Evolutionary conservation across 2,888 invertebrate genomes (phyloP).

Genomic region (Sclerodermus sp.): DNA sequence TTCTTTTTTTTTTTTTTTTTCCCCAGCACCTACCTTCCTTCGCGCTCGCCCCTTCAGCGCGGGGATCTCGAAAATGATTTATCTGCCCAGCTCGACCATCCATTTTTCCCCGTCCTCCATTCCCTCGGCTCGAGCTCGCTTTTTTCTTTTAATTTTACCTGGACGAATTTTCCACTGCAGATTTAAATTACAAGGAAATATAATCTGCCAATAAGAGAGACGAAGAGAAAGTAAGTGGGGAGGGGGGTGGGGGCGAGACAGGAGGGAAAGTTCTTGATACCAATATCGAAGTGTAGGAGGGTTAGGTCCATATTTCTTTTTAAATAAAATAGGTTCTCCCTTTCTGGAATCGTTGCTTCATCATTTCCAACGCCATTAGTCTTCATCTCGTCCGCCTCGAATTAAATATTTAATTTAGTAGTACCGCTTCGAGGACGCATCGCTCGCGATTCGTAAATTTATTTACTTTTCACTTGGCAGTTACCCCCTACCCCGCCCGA

Average conservation of each 20-base stretch:
- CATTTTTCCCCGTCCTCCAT: slow-evolving; percentile 4
- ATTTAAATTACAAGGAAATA: neutral
- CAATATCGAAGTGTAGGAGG: no score
- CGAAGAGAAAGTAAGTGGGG: no score
- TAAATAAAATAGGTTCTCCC: no score
- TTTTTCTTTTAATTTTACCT: neutral
- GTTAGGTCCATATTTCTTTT: no score
- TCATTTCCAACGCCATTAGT: no score
- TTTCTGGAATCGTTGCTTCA: no score
- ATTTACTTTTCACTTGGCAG: slow-evolving; percentile 18
- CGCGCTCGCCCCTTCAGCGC: neutral
- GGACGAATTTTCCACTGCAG: neutral
- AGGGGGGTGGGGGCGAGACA: no score
- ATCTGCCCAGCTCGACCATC: slow-evolving; percentile 14
- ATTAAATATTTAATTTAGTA: slow-evolving; percentile 21
- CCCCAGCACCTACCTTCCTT: slow-evolving; percentile 11
- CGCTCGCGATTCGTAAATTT: slow-evolving; percentile 9
- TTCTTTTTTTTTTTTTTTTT: no score
- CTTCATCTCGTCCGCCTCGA: neutral
- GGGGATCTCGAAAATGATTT: slow-evolving; percentile 16
- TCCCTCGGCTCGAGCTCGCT: neutral
- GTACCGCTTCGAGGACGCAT: slow-evolving; percentile 7
- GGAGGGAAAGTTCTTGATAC: no score
- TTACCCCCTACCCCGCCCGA: neutral
- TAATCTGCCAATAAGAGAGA: neutral